A percentile compares a stretch with the other conserved stretches of the same genome.
These are phyloP conservation scores for Burhinus bistriatus DNA, from an alignment of 2,113 vertebrate genomes.

Conservation along the genomic window DNA sequence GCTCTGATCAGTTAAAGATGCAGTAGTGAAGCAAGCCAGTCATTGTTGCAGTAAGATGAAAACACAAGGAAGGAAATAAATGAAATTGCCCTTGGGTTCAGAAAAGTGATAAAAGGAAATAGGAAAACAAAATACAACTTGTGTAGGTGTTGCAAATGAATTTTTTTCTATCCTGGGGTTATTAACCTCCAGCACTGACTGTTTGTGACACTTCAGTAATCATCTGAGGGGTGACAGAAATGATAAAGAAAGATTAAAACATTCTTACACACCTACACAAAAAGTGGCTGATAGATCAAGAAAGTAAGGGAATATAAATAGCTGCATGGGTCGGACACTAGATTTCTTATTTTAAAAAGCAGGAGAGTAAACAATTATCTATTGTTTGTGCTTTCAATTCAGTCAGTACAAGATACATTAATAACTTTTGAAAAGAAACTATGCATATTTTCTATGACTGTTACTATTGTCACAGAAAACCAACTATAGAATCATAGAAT, in stretches of 20 bases:
- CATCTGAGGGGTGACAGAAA: background rate
- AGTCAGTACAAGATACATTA: background rate
- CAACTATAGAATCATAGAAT: background rate
- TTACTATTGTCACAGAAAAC: background rate
- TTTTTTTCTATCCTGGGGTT: background rate
- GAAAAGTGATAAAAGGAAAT: background rate
- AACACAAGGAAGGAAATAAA: background rate
- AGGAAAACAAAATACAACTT: background rate
- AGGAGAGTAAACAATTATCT: background rate
- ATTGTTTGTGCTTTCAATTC: background rate
- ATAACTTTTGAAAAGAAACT: background rate
- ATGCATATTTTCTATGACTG: background rate
- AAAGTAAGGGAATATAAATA: background rate
- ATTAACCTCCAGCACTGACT: background rate
- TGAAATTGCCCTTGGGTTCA: background rate
- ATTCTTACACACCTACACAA: background rate
- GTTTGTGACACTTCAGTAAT: background rate
- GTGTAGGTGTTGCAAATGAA: accelerated
- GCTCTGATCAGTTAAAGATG: background rate
- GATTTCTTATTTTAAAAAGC: background rate
- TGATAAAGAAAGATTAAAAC: background rate
- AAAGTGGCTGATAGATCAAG: background rate
- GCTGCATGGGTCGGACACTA: background rate
- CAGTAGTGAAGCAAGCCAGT: background rate
- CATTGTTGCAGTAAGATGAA: background rate